Conservation (phyloP, 2,113 vertebrate species). For the Austrofundulus limnaeus region DNA sequence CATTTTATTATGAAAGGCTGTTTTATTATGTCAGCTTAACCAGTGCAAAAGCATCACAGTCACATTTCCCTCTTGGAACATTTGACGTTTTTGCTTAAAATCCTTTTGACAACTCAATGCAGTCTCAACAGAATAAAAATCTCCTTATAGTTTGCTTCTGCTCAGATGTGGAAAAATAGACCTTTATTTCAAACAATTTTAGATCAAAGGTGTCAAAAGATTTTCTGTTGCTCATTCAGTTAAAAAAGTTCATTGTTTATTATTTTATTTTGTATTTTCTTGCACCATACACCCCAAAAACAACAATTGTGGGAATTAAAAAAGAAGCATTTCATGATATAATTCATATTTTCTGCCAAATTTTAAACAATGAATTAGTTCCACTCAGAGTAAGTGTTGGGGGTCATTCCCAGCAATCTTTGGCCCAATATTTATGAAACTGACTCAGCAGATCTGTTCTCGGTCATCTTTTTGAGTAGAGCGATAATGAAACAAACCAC, state of each 20-base stretch:
- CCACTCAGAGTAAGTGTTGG: too few species aligned
- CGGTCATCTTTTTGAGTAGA: too few species aligned
- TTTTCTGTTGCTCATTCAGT: background rate
- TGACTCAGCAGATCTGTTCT: too few species aligned
- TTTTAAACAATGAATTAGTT: too few species aligned
- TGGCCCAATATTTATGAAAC: too few species aligned
- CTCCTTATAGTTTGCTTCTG: constrained; percentile 7
- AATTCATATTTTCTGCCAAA: background rate
- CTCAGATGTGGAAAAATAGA: background rate
- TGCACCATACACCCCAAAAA: too few species aligned
- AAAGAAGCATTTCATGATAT: background rate
- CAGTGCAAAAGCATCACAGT: constrained; percentile 4
- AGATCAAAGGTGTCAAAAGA: background rate
- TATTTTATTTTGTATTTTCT: too few species aligned
- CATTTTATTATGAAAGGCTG: background rate
- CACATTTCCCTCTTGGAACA: constrained; percentile 9
- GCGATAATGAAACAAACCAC: too few species aligned
- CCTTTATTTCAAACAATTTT: constrained; percentile 8
- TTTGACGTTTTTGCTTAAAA: constrained; percentile 17
- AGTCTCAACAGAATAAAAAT: constrained; percentile 6
- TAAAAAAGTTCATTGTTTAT: too few species aligned
- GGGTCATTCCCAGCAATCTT: too few species aligned
- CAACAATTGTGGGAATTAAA: too few species aligned
- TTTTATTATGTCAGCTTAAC: constrained; percentile 16
- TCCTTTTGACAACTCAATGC: constrained; percentile 30